Conservation (phyloP, 1,140 invertebrate genomes). For the Eciton burchellii region DNA sequence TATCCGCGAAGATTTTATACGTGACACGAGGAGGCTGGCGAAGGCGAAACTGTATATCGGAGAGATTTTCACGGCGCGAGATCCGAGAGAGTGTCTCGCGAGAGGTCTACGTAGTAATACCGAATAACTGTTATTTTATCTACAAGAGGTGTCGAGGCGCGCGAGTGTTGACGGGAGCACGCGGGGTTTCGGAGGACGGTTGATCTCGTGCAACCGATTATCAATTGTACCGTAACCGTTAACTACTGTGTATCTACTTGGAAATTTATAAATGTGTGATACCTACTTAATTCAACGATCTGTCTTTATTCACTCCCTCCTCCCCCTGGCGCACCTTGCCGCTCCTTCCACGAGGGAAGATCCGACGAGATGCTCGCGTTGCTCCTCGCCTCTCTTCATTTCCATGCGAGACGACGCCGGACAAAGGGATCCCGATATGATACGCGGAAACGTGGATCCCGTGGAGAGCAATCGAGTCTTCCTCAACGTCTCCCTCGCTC, state of each 20-base stretch:
- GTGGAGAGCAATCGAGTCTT: no score
- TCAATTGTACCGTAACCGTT: slow-evolving; percentile 63
- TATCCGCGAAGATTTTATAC: slow-evolving; percentile 29
- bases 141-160: slow-evolving; percentile 31
- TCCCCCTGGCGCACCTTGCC: slow-evolving; percentile 1
- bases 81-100: not conserved
- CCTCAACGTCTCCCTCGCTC: not conserved
- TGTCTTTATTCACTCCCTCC: slow-evolving; percentile 42
- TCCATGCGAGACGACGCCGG: no score
- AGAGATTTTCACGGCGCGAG: slow-evolving; percentile 14
- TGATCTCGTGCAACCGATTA: slow-evolving; percentile 43
- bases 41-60: not conserved
- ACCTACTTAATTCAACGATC: slow-evolving; percentile 50
- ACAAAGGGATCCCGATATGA: no score
- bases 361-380: no score
- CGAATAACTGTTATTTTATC: slow-evolving; percentile 45
- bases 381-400: no score
- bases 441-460: no score
- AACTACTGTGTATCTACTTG: slow-evolving; percentile 64
- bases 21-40: not conserved
- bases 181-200: slow-evolving; percentile 40
- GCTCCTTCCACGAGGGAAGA: no score
- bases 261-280: slow-evolving; percentile 69
- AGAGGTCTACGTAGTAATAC: not conserved
- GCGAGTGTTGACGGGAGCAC: slow-evolving; percentile 19